phyloP scores from a whole-genome alignment of 2,888 invertebrate species.

The Xanthorhoe spadicearia region DNA sequence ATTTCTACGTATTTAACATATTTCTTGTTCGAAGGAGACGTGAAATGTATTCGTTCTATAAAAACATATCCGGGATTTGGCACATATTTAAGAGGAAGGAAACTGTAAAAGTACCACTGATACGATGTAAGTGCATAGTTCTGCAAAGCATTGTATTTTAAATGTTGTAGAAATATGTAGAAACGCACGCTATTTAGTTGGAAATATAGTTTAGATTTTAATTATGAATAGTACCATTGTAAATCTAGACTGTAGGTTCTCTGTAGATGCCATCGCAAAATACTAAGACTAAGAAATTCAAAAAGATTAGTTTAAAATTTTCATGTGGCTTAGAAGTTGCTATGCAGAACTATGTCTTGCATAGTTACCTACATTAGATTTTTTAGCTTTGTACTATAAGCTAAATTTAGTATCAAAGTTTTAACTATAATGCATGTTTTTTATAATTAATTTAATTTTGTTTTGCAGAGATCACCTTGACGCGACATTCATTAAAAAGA shows the following conservation, averaged over 20 bases:
- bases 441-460: conserved; percentile 18
- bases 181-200: conserved; percentile 12
- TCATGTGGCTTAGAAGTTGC: conserved; percentile 9
- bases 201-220: conserved; percentile 13
- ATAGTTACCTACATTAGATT: conserved; percentile 9
- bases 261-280: no score
- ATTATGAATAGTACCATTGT: neutral
- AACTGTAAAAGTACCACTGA: conserved; percentile 42
- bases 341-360: conserved; percentile 53
- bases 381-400: no score
- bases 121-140: conserved; percentile 82
- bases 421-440: no score
- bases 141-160: conserved; percentile 67
- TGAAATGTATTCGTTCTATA: conserved; percentile 75
- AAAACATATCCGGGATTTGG: conserved; percentile 79
- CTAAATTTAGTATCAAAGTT: no score
- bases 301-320: neutral
- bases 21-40: conserved; percentile 62
- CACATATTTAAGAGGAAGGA: conserved; percentile 77
- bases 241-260: no score
- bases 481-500: conserved; percentile 76
- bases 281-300: no score
- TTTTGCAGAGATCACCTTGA: conserved; percentile 74
- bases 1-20: conserved; percentile 19
- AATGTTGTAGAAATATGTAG: conserved; percentile 8